Evolutionary conservation across 2,797 vertebrate species (phyloP), one percentile per base, ranked within the genome.

Genomic region (Amphiprion clarkii): DNA sequence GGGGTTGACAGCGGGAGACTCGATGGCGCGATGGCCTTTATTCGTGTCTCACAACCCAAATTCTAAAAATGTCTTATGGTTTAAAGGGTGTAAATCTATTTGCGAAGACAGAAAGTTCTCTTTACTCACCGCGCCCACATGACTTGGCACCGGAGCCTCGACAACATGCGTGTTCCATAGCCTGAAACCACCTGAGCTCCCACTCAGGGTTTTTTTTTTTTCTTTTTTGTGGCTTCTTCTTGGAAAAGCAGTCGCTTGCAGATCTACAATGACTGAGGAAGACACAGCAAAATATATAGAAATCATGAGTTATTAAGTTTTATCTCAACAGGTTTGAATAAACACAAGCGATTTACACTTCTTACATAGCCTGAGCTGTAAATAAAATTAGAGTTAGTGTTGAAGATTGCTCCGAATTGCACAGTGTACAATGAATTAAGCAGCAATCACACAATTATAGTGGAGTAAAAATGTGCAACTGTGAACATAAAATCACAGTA

Each of bases 151-250:
- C 0, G 5, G 51, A 62, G 52, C 71, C 71, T 68, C 59, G 79
- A 79, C 67, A 67, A 77, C 77, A 78, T 61, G 74, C 53, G 53
- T 75, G 81, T 80, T 78, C 13, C 31, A 64, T 57, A 71, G 69
- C 78, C 81, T 75, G 53, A 51, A 74, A 52, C 67, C 67, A 31
- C 29, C 62, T 59, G 19, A 33, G 68, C 76, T 3, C 83, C 78
- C 81, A 77, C 77, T 74, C 74, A 3, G 13, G 16, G 46, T n/a
- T 33, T 3, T 27, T 2, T 5, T n/a, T 53, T 29, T 61, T 67
- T 23, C 23, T 48, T 49, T 55, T 29, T 6, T 67, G 23, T 7
- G 61, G 33, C 31, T 14, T 27, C 33, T 53, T 46, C 57, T 42
- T 19, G 61, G 55, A 76, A 61, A 10, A 58, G 39, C 23, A 68